phyloP scores from a whole-genome alignment of 2,113 vertebrate species.

The Corvus moneduloides region DNA sequence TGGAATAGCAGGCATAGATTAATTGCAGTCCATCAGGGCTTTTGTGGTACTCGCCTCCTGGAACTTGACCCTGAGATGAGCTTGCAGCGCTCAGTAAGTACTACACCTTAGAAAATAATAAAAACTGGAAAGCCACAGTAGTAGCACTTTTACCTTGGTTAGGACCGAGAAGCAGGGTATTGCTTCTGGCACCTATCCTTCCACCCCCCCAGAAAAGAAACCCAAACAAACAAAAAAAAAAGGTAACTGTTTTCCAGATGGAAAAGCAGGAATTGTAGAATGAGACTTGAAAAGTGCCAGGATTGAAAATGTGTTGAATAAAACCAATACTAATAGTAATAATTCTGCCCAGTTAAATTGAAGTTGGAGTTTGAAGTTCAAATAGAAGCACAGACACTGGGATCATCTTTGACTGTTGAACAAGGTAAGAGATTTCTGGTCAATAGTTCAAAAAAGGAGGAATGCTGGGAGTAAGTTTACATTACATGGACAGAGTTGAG shows the following conservation, averaged over 20 bases:
- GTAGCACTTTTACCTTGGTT: background rate
- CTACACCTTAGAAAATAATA: background rate
- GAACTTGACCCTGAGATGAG: background rate
- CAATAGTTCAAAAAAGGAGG: background rate
- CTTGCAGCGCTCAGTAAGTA: background rate
- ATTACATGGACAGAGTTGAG: background rate
- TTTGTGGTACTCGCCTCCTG: background rate
- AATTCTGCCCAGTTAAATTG: background rate
- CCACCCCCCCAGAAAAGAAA: accelerated
- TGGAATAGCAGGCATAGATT: background rate
- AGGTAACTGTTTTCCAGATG: background rate
- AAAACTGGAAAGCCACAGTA: background rate
- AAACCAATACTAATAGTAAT: background rate
- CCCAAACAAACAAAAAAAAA: background rate
- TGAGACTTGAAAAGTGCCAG: background rate
- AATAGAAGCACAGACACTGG: background rate
- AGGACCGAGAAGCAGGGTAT: background rate
- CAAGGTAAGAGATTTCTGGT: background rate
- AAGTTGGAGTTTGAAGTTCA: background rate
- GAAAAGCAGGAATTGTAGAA: background rate
- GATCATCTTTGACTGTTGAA: background rate
- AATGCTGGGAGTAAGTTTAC: background rate
- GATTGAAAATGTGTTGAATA: background rate
- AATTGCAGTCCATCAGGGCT: background rate
- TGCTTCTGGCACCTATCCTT: background rate